phyloP scores from a whole-genome alignment of 1,140 invertebrate species.

The Drosophila sechellia region DNA sequence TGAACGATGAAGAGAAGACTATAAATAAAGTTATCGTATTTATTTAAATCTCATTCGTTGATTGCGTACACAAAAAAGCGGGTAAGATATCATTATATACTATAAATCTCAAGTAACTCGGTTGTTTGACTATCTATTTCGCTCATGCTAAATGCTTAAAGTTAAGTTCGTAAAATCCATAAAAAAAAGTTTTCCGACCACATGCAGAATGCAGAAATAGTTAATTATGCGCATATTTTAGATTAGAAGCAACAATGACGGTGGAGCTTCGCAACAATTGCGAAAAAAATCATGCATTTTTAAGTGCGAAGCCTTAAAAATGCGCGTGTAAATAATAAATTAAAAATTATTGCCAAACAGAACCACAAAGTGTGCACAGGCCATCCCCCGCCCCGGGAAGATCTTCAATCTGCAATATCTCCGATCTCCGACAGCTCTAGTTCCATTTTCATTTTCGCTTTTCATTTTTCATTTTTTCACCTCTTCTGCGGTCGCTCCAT shows the following conservation, averaged over 20 bases:
- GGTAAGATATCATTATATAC: background rate
- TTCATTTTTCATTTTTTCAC: constrained; percentile 44
- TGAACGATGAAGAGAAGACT: constrained; percentile 52
- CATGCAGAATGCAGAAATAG: constrained; percentile 1
- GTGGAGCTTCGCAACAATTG: constrained; percentile 26
- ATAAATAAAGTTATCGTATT: constrained; percentile 80
- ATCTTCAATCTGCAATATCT: constrained; percentile 9
- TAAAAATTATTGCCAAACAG: constrained; percentile 50
- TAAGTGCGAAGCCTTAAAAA: constrained; percentile 68
- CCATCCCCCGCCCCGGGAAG: constrained; percentile 1
- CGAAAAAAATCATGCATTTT: constrained; percentile 64
- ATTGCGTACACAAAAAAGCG: background rate
- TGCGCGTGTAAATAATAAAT: constrained; percentile 71
- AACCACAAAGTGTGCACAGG: constrained; percentile 66
- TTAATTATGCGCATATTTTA: constrained; percentile 76
- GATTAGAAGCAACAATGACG: constrained; percentile 43
- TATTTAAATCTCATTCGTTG: constrained; percentile 49
- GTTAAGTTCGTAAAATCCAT: no score
- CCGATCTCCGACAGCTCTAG: constrained; percentile 41
- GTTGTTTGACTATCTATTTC: background rate
- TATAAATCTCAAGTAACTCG: background rate
- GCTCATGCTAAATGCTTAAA: background rate
- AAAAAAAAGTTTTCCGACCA: constrained; percentile 43
- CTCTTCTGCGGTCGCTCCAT: constrained; percentile 64
- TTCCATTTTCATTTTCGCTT: constrained; percentile 50